Evolutionary conservation across 2,113 vertebrate species (phyloP), one percentile per base, ranked within the genome.

Genomic region (Zootoca vivipara): DNA sequence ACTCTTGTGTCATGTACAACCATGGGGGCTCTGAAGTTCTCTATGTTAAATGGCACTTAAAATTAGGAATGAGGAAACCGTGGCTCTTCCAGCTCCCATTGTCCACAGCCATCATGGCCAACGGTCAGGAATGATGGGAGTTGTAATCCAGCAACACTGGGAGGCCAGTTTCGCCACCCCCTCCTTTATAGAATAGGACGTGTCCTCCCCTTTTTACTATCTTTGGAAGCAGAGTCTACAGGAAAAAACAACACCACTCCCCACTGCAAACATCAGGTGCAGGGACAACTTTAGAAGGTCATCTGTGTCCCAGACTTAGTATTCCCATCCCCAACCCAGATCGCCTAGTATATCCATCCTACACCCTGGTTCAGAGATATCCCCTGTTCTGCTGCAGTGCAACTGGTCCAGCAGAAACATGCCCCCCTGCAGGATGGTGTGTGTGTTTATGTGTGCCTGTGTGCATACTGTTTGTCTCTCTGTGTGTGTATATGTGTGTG

Each of bases 311-410:
- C 90, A 79, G 35, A 3, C 65, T 52, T 52, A 2, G 46, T 52
- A 52, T 9, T 52, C 0, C 78, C 72, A 30, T 0, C 58, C 4
- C 58, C 8, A 0, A 28, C 30, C 70, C 70, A 73, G n/a, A 38
- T 33, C 18, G 16, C 18, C 6, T 8, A 16, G 28, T 18, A 30
- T 20, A 7, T 28, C 65, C 65, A 30, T 0, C 15, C n/a, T 69
- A 70, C 72, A 35, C 42, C 30, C 0, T 38, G 38, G 13, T 1
- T 18, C 30, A 42, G 3, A 2, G 82, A 15, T 3, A 13, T n/a
- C 33, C 42, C n/a, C 30, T 15, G 4, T 1, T 42, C 33, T 62
- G 52, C 33, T 62, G 52, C 13, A 40, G 52, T 22, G 30, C 28
- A n/a, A 38, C 3, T 56, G 72, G 38, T 38, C 40, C 35, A 33